phyloP scores from a whole-genome alignment of 2,888 invertebrate species.

The Hetaerina titia region DNA sequence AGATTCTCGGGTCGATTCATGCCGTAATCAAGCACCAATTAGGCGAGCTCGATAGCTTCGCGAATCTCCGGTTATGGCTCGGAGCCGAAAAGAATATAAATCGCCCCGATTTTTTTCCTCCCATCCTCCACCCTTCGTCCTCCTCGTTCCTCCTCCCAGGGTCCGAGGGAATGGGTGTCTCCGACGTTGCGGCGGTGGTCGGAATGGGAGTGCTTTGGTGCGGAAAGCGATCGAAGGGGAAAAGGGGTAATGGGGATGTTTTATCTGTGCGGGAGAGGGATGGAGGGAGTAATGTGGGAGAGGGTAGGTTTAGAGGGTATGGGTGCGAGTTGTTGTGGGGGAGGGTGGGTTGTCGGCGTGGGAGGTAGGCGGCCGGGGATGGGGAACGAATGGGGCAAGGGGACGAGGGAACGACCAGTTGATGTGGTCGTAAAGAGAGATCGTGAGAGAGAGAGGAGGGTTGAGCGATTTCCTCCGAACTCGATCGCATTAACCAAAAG shows the following conservation, averaged over 20 bases:
- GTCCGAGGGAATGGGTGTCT: no score
- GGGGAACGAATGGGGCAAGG: not conserved
- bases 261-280: not conserved
- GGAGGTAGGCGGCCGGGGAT: not conserved
- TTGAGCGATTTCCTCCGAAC: not conserved
- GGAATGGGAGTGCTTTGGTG: not conserved
- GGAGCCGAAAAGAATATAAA: not conserved
- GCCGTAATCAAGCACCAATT: not conserved
- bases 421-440: slow-evolving; percentile 15
- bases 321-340: not conserved
- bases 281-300: not conserved
- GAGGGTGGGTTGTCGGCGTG: not conserved
- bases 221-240: not conserved
- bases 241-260: not conserved
- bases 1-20: not conserved
- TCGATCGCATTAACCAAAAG: not conserved
- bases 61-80: not conserved
- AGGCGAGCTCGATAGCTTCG: not conserved
- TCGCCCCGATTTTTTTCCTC: not conserved
- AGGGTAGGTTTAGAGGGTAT: not conserved
- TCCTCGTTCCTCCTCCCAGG: not conserved
- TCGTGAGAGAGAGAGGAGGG: not conserved
- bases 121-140: not conserved
- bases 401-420: not conserved
- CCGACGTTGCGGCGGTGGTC: not conserved